A percentile compares a stretch with the other conserved stretches of the same genome.
Conservation (phyloP, 1,140 invertebrate genomes). For the Listronotus oregonensis region DNA sequence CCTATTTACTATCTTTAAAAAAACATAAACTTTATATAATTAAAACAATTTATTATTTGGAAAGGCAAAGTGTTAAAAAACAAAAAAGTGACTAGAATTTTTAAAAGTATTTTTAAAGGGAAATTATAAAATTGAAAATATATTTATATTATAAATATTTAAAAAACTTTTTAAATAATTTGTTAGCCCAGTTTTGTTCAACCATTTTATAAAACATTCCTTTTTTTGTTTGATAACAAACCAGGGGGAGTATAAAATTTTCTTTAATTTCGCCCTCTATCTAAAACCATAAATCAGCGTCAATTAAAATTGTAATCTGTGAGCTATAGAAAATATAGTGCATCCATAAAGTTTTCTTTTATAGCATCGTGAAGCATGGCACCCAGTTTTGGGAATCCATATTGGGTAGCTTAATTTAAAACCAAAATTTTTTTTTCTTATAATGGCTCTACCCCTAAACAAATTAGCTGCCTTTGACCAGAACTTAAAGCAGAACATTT, state of each 20-base stretch:
- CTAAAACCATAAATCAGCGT: conserved; percentile 69
- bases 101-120: no score
- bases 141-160: no score
- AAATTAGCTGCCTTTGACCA: conserved; percentile 80
- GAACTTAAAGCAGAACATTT: conserved; percentile 75
- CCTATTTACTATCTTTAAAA: no score
- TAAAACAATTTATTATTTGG: no score
- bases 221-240: conserved; percentile 62
- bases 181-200: conserved; percentile 56
- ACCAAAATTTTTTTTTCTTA: conserved; percentile 79
- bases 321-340: conserved; percentile 86
- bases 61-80: no score
- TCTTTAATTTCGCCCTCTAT: conserved; percentile 66
- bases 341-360: conserved; percentile 71
- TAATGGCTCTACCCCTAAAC: conserved; percentile 73
- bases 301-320: conserved; percentile 83
- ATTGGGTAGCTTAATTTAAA: conserved; percentile 76
- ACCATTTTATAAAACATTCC: conserved; percentile 68
- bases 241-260: conserved; percentile 68
- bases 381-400: conserved; percentile 73
- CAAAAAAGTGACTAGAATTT: no score
- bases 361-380: conserved; percentile 72
- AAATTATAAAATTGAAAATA: no score
- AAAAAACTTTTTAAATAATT: neutral
- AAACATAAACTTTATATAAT: no score